Base-by-base conservation (phyloP, 2,113 vertebrate species). In the Hydrolagus affinis region DNA sequence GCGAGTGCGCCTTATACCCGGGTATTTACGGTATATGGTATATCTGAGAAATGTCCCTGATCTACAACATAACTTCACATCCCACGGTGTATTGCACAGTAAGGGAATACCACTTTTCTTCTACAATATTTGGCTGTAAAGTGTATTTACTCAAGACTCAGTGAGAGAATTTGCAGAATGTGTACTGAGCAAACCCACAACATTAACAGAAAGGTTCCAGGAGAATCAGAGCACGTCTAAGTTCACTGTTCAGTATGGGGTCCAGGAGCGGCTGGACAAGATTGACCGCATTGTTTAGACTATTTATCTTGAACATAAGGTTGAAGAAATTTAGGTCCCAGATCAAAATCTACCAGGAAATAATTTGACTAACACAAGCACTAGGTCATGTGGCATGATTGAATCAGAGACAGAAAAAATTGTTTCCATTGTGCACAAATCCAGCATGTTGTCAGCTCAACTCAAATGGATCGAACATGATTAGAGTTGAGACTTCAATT, bases 301-400 rank as follows among this genome's bases (percentile, higher is more conserved):
- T 64, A 59, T 30, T 25, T 66, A 25, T 78, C 76, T 25, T 28
- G 9, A 78, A 23, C 59, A 4, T 62, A 60, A 60, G 76, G 60
- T 78, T 80, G 77, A 80, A 28, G 25, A 30, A 59, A 62, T 62
- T 80, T 80, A 62, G 23, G 77, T 64, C 64, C 25, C 15, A 64
- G 25, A 66, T 25, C 64, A 60, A 66, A 28, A 66, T 66, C 59
- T 60, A 80, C 76, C 76, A 60, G 76, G 59, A 25, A 60, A n/a
- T 17, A 80, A 80, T 80, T 80, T 64, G 14, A 60, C 28, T 80
- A 80, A 80, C 23, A 80, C 23, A 80, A 80, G 60, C 76, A 78
- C 25, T 78, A 1, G 19, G n/a, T 12, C 15, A 0, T 21, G 4
- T 62, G 76, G 59, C 60, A 56, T 44, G 30, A 75, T 19, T n/a